phyloP scores from a whole-genome alignment of 2,797 vertebrate species.

The Sorex maritimensis region DNA sequence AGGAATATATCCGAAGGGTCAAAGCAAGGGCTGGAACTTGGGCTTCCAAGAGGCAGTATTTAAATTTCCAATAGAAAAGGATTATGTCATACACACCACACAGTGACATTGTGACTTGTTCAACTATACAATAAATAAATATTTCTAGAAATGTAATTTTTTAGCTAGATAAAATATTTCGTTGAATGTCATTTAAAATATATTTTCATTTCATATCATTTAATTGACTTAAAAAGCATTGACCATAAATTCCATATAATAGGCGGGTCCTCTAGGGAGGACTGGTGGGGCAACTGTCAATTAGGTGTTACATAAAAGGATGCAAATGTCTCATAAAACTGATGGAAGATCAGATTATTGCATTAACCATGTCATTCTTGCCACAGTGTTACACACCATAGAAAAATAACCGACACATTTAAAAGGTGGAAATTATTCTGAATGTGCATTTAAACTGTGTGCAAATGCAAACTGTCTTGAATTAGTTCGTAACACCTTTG shows the following conservation, averaged over 20 bases:
- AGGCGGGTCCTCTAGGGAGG: constrained; percentile 49
- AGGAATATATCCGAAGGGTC: not conserved
- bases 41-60: not conserved
- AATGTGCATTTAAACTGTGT: constrained; percentile 80
- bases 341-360: constrained; percentile 73
- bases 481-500: constrained; percentile 60
- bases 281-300: constrained; percentile 78
- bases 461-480: constrained; percentile 80
- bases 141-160: constrained; percentile 76
- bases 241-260: constrained; percentile 74
- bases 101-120: constrained; percentile 59
- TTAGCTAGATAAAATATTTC: constrained; percentile 79
- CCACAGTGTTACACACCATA: constrained; percentile 66
- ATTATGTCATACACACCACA: not conserved
- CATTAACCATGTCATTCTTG: constrained; percentile 70
- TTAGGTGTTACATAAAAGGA: constrained; percentile 74
- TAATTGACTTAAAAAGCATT: constrained; percentile 82
- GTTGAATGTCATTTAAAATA: constrained; percentile 79
- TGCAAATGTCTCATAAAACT: constrained; percentile 80
- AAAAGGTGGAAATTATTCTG: constrained; percentile 74
- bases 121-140: constrained; percentile 65
- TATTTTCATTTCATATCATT: constrained; percentile 84
- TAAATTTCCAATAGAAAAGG: not conserved
- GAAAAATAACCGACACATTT: constrained; percentile 60
- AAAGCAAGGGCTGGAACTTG: not conserved